A percentile compares a stretch with the other conserved stretches of the same genome.
Evolutionary conservation across 1,140 invertebrate genomes (phyloP).

Genomic region (Drosophila kanapiae): DNA sequence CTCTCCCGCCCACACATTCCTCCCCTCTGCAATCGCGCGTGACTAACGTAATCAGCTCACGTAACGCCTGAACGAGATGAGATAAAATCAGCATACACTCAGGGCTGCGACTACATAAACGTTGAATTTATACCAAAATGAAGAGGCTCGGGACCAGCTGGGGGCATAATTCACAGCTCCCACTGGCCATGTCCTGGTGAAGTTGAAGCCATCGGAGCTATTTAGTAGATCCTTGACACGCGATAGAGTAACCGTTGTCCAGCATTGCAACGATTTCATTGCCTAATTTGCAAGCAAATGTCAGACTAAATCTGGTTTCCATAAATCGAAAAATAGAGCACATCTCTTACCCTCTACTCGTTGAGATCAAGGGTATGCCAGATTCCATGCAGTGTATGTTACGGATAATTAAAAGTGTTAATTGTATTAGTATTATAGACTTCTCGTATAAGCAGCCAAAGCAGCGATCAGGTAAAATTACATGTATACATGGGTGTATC

Average conservation of each 20-base stretch:
- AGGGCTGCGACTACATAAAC: constrained; percentile 71
- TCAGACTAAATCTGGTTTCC: constrained; percentile 31
- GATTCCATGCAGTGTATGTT: not conserved
- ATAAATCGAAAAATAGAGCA: constrained; percentile 30
- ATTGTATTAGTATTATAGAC: not conserved
- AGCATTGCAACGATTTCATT: constrained; percentile 27
- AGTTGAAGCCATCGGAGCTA: constrained; percentile 6
- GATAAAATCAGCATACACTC: constrained; percentile 81
- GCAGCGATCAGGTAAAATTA: not conserved
- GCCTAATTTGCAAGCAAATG: constrained; percentile 38
- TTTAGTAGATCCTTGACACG: constrained; percentile 61
- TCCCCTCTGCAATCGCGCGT: constrained; percentile 53
- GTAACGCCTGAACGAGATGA: constrained; percentile 77
- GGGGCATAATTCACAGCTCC: constrained; percentile 41
- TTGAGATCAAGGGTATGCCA: not conserved
- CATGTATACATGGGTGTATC: no score
- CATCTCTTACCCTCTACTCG: not conserved
- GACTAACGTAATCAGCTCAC: constrained; percentile 84
- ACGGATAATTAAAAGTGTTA: no score
- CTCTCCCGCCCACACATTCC: not conserved
- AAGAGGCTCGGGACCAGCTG: constrained; percentile 32
- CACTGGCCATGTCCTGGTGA: not conserved
- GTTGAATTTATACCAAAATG: constrained; percentile 72
- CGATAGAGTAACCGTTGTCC: constrained; percentile 46
- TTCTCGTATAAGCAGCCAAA: not conserved